Percentiles rank a stretch among this genome's conserved stretches.
Conservation (phyloP, 2,113 vertebrate species). For the Alosa alosa region DNA sequence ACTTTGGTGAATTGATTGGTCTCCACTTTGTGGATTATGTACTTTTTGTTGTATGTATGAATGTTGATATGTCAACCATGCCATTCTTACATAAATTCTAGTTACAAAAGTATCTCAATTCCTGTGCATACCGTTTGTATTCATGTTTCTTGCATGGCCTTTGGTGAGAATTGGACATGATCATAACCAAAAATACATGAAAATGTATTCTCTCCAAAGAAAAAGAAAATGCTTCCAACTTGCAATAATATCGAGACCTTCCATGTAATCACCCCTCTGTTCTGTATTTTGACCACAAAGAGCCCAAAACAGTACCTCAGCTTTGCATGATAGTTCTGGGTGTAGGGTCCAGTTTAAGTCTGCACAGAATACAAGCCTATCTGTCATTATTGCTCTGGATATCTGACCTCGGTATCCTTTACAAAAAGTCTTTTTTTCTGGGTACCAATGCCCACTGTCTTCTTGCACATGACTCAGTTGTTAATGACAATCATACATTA, state of each 20-base stretch:
- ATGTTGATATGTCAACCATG: background rate
- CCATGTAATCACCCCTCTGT: too few relatives aligned
- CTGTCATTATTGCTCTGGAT: background rate
- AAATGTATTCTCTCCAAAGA: background rate
- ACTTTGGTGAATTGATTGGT: background rate
- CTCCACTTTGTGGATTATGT: background rate
- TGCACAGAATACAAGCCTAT: background rate
- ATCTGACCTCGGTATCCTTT: background rate
- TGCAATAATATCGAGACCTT: too few relatives aligned
- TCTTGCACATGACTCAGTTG: background rate
- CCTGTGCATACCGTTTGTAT: background rate
- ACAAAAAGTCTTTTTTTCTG: background rate
- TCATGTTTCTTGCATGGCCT: background rate
- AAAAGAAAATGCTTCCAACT: background rate
- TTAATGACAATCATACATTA: conserved; percentile 4
- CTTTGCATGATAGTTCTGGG: too few relatives aligned
- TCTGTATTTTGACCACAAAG: too few relatives aligned
- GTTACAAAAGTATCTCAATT: background rate
- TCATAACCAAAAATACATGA: background rate
- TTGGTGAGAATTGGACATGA: background rate
- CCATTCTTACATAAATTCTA: background rate
- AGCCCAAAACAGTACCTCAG: too few relatives aligned
- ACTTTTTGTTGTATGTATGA: background rate
- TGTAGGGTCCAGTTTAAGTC: too few relatives aligned
- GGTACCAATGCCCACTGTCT: background rate